phyloP scores from a whole-genome alignment of 2,113 vertebrate species.

The Leuciscus idus region DNA sequence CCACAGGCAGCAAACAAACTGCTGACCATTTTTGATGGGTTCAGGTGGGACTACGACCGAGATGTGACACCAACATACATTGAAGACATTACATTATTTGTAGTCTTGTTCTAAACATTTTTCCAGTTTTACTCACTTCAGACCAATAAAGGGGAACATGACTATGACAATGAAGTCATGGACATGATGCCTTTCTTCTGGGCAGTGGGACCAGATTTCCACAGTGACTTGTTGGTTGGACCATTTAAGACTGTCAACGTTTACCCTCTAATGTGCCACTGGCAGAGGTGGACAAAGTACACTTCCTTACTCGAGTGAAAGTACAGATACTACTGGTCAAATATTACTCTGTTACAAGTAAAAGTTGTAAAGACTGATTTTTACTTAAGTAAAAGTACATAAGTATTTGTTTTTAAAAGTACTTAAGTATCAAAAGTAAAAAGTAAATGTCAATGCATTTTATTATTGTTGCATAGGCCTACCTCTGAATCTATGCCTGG shows the following conservation, averaged over 20 bases:
- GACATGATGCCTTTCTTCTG: slow-evolving; percentile 88
- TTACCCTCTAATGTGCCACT: slow-evolving; percentile 81
- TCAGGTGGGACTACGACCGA: slow-evolving; percentile 87
- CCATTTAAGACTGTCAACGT: slow-evolving; percentile 83
- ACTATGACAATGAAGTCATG: slow-evolving; percentile 75
- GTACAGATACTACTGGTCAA: too few species aligned
- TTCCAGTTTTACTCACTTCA: slow-evolving; percentile 76
- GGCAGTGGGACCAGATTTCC: slow-evolving; percentile 80
- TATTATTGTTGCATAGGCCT: too few species aligned
- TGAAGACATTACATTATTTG: not conserved
- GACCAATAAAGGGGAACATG: slow-evolving; percentile 79
- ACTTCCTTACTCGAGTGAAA: too few species aligned
- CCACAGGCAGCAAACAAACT: slow-evolving; percentile 35
- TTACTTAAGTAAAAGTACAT: too few species aligned
- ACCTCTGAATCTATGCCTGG: too few species aligned
- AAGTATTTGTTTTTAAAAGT: too few species aligned
- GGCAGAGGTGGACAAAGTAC: too few species aligned
- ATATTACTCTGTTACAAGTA: too few species aligned
- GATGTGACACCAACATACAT: slow-evolving; percentile 71
- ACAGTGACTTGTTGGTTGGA: slow-evolving; percentile 72
- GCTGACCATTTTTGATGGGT: slow-evolving; percentile 78
- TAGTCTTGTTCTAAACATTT: not conserved
- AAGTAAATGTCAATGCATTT: too few species aligned
- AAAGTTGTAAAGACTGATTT: too few species aligned
- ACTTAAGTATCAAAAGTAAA: too few species aligned